Evolutionary conservation across 1,140 invertebrate species (phyloP).

Genomic region (Heliconius hermathena): DNA sequence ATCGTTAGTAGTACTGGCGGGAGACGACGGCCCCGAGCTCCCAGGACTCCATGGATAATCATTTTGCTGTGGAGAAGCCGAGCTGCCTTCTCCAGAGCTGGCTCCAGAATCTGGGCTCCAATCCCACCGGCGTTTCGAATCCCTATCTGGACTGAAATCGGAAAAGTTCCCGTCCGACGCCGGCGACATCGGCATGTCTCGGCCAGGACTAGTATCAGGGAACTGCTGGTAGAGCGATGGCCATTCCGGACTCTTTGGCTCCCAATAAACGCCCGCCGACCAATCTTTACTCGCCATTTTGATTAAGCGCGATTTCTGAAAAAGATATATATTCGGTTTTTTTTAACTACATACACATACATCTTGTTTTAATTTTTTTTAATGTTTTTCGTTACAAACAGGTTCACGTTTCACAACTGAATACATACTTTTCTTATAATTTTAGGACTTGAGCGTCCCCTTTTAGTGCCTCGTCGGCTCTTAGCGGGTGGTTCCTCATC

Average conservation of each 20-base stretch:
- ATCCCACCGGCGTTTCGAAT: slow-evolving; percentile 49
- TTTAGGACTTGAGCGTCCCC: slow-evolving; percentile 60
- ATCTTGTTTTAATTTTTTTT: too few relatives aligned
- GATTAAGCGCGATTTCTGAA: slow-evolving; percentile 67
- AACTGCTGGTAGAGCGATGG: slow-evolving; percentile 40
- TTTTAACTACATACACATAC: too few relatives aligned
- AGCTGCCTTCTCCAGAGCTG: slow-evolving; percentile 61
- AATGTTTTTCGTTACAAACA: too few relatives aligned
- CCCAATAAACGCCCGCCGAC: slow-evolving; percentile 72
- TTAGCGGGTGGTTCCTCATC: slow-evolving; percentile 15
- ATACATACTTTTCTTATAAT: slow-evolving; percentile 51
- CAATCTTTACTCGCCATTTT: slow-evolving; percentile 74
- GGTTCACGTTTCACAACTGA: slow-evolving; percentile 4
- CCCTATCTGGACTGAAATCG: slow-evolving; percentile 65
- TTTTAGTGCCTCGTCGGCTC: slow-evolving; percentile 37
- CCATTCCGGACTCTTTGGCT: slow-evolving; percentile 71
- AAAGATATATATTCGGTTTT: slow-evolving; percentile 26
- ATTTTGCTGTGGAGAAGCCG: slow-evolving; percentile 63
- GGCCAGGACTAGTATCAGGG: slow-evolving; percentile 45
- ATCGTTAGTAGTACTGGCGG: slow-evolving; percentile 60
- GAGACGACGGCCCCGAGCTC: slow-evolving; percentile 67
- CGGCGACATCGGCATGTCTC: slow-evolving; percentile 30
- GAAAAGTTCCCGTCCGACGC: slow-evolving; percentile 63
- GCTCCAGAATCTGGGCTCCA: slow-evolving; percentile 74
- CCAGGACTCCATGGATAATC: slow-evolving; percentile 73